A percentile compares a stretch with the other conserved stretches of the same genome.
Conservation (phyloP, 2,113 vertebrate genomes). For the Anhinga anhinga region DNA sequence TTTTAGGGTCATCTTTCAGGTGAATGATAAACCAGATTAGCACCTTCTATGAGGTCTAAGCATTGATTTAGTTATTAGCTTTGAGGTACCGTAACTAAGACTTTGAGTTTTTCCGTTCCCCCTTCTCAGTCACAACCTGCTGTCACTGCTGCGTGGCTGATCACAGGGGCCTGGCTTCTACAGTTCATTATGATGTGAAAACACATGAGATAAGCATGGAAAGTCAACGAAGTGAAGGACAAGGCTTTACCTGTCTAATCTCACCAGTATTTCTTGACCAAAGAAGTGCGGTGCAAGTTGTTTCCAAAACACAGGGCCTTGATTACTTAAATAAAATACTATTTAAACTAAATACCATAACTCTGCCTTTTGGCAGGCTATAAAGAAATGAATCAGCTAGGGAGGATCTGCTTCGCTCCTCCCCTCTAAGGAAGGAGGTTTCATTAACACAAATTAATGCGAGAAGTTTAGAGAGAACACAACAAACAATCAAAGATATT, state of each 20-base stretch:
- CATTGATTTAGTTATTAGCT: not conserved
- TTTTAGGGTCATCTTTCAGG: not conserved
- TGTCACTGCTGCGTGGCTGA: not conserved
- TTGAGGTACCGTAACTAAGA: not conserved
- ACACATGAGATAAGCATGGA: not conserved
- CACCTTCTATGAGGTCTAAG: not conserved
- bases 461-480: not conserved
- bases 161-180: not conserved
- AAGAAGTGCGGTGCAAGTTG: not conserved
- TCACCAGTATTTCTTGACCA: not conserved
- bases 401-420: not conserved
- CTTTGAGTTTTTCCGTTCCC: not conserved
- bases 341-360: not conserved
- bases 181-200: not conserved
- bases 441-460: accelerated
- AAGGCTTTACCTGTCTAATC: not conserved
- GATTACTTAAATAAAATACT: not conserved
- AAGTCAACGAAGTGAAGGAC: not conserved
- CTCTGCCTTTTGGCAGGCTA: not conserved
- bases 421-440: not conserved
- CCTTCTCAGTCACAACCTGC: not conserved
- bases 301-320: not conserved
- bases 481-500: not conserved
- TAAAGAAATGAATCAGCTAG: not conserved
- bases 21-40: not conserved